Evolutionary conservation across 2,888 invertebrate species (phyloP), one percentile per base, ranked within the genome.

Genomic region (Cryptocheilus praepositus): DNA sequence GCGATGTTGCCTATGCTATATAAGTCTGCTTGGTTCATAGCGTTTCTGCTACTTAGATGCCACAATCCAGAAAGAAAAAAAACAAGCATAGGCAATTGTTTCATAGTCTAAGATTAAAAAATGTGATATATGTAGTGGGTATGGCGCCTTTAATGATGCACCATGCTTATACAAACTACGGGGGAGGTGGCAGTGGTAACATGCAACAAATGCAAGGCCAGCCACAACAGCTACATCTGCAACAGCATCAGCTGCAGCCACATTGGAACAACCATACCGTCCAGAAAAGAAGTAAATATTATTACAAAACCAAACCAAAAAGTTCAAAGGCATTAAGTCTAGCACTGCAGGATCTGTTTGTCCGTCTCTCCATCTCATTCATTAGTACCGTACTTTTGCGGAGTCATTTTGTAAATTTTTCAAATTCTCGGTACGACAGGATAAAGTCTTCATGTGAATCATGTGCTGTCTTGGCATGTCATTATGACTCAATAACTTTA

Each of bases 111-210:
- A 85, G 83, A 81, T 84, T 67, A 83, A 83, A 81, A 85, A 85
- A 76, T 84, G 74, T 84, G 80, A 82, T 81, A 85, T 83, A 81
- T 84, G 86, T 90, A 90, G 90, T 90, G 89, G 86, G 89, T 89
- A 89, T 89, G 88, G 88, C 88, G 87, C 88, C 89, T 88, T 83
- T 89, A 88, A 89, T 89, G 89, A 89, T 90, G 90, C 90, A 90
- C 89, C 90, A 89, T 89, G 90, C 90, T 90, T 91, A 89, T 91
- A 89, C 90, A 89, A 90, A 90, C 91, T 90, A 90, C 90, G 90
- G 90, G 89, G 89, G 90, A 90, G 89, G 90, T 88, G 89, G 90
- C 89, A 90, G 90, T 89, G 91, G 91, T 91, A 88, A 87, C 86
- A 85, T 88, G 82, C 88, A 86, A 87, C 87, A 87, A 87, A 88